phyloP scores from a whole-genome alignment of 92 coral and sea anemone genomes.

The Porites rus region DNA sequence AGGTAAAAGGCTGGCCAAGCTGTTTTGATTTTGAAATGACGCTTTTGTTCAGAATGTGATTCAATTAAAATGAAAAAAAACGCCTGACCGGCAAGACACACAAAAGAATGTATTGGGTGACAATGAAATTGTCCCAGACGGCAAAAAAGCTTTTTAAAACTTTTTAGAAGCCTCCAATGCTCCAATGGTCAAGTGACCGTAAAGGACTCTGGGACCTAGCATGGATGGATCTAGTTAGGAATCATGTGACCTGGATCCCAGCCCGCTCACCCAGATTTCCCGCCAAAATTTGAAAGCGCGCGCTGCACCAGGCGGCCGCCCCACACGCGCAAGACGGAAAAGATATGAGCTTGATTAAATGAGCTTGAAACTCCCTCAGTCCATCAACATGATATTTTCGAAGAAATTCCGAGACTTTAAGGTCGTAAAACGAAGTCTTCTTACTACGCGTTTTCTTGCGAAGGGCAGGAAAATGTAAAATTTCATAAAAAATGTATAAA shows the following conservation, averaged over 20 bases:
- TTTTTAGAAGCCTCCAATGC: too few species aligned
- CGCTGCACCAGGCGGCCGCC: background rate
- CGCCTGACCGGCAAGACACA: too few species aligned
- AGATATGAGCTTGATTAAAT: too few species aligned
- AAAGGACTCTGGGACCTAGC: too few species aligned
- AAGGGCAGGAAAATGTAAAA: background rate
- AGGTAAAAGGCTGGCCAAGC: too few species aligned
- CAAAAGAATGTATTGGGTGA: background rate
- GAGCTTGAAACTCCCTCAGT: background rate
- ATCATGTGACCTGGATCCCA: background rate
- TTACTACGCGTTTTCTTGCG: too few species aligned
- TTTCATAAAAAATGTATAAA: slow-evolving; percentile 65
- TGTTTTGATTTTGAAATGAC: background rate
- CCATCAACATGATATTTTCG: background rate
- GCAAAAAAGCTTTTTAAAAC: background rate
- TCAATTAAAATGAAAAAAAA: too few species aligned
- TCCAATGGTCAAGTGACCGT: background rate
- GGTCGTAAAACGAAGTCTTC: background rate
- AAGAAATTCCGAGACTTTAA: background rate
- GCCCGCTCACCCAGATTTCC: background rate
- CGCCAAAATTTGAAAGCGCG: slow-evolving; percentile 6
- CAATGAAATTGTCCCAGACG: background rate
- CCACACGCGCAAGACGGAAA: background rate
- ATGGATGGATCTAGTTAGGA: too few species aligned
- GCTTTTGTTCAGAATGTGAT: too few species aligned